Evolutionary conservation across 2,113 vertebrate genomes (phyloP), one percentile per base, ranked within the genome.

Genomic region (Myodes glareolus): DNA sequence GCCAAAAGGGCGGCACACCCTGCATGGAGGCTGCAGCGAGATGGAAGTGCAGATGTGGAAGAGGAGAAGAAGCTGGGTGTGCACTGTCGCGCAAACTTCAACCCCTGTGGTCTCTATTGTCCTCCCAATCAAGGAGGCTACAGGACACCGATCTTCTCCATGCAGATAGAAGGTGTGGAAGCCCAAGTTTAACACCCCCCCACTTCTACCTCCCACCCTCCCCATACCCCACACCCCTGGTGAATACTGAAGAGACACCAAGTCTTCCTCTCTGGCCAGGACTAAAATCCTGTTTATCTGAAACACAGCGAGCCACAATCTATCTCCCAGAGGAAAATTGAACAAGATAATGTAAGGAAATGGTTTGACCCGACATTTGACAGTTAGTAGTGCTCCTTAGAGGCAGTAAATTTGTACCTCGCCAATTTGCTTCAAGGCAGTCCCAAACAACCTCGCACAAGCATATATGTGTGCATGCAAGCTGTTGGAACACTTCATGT

Each of bases 161-260:
- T 3, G 63, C 55, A 42, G 78, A 84, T 12, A 17, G 86, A 80
- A 90, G 1, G 39, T 1, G 0, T 1, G 2, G 4, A 23, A 0
- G 3, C 5, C 33, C 36, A 17, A n/a, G 45, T 29, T 45, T 12
- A 58, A 21, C 55, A 58, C 5, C 55, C 55, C 17, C 55, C 55
- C 55, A 55, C 17, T 19, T 19, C 55, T 58, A 58, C 55, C 55
- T 16, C 5, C 55, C 55, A 58, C 5, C 55, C 19, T 58, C 55
- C 55, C 55, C 19, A 21, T 58, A 5, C 55, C 50, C 55, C 55
- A 47, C 19, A 58, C 19, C 6, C 55, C 19, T 58, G 4, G 4
- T 17, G 55, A 19, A 72, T 31, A 14, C 23, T 55, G 21, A 25
- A 25, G n/a, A 42, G 55, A 84, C n/a, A 8, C 7, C 27, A 31